Conservation (phyloP, 2,888 invertebrate species). For the Mesopsocus fuscifrons region DNA sequence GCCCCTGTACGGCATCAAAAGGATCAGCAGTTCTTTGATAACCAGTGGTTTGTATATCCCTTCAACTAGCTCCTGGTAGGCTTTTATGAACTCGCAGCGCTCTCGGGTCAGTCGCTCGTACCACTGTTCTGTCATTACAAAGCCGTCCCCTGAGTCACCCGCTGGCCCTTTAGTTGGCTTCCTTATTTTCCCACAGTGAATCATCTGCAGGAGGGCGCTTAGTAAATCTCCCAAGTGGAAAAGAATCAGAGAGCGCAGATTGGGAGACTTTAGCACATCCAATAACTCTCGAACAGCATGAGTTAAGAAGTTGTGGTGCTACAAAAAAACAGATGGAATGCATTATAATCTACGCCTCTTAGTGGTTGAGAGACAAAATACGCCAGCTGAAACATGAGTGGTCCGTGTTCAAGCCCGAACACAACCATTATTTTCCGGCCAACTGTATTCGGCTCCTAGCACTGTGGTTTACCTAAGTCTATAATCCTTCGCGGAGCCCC, state of each 20-base stretch:
- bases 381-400: no score
- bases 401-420: no score
- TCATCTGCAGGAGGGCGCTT: constrained; percentile 46
- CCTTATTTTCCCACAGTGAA: constrained; percentile 41
- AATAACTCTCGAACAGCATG: not conserved
- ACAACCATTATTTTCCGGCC: no score
- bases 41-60: constrained; percentile 39
- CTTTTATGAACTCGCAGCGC: constrained; percentile 29
- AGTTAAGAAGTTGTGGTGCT: not conserved
- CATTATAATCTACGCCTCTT: not conserved
- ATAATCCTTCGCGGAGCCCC: no score
- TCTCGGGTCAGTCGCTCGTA: constrained; percentile 32
- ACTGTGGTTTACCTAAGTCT: no score
- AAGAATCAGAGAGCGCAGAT: constrained; percentile 24
- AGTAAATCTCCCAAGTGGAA: constrained; percentile 39
- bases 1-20: constrained; percentile 28
- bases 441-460: no score
- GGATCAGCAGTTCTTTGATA: constrained; percentile 47
- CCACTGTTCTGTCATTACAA: constrained; percentile 35
- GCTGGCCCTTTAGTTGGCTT: constrained; percentile 16
- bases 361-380: no score
- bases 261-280: not conserved
- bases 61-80: constrained; percentile 31
- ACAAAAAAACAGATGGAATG: not conserved
- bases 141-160: constrained; percentile 17